Evolutionary conservation across 2,113 vertebrate genomes (phyloP).

Genomic region (Rhinichthys klamathensis): DNA sequence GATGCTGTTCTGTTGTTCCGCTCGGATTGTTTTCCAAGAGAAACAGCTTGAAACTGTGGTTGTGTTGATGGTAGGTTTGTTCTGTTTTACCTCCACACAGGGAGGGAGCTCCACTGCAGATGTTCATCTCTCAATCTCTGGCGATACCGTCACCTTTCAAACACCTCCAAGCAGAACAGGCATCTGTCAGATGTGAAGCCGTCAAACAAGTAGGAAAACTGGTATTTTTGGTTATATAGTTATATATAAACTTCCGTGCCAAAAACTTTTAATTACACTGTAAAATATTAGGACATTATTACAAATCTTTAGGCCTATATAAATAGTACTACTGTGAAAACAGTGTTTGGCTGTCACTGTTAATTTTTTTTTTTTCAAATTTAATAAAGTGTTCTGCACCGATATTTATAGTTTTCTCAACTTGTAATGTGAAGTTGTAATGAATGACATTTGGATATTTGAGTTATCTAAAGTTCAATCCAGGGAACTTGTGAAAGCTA

Average conservation of each 20-base stretch:
- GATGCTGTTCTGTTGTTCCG: constrained; percentile 39
- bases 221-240: not conserved
- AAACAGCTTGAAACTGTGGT: constrained; percentile 63
- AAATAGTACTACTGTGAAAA: too few relatives aligned
- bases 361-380: too few relatives aligned
- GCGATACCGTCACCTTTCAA: constrained; percentile 27
- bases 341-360: too few relatives aligned
- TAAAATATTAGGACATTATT: too few relatives aligned
- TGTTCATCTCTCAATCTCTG: constrained; percentile 19
- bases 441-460: too few relatives aligned
- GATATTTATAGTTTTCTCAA: too few relatives aligned
- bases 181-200: constrained; percentile 24
- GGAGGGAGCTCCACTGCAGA: constrained; percentile 28
- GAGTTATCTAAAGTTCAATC: too few relatives aligned
- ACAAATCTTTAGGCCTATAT: too few relatives aligned
- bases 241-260: not conserved
- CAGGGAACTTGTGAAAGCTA: not conserved
- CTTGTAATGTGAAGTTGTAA: too few relatives aligned
- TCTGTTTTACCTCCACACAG: constrained; percentile 31
- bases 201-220: not conserved
- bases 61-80: constrained; percentile 48
- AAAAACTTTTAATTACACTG: constrained; percentile 26
- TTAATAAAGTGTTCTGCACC: too few relatives aligned
- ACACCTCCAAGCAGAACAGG: constrained; percentile 26
- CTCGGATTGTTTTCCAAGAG: constrained; percentile 49